Evolutionary conservation across 2,113 vertebrate genomes (phyloP).

Genomic region (Seriola quinqueradiata): DNA sequence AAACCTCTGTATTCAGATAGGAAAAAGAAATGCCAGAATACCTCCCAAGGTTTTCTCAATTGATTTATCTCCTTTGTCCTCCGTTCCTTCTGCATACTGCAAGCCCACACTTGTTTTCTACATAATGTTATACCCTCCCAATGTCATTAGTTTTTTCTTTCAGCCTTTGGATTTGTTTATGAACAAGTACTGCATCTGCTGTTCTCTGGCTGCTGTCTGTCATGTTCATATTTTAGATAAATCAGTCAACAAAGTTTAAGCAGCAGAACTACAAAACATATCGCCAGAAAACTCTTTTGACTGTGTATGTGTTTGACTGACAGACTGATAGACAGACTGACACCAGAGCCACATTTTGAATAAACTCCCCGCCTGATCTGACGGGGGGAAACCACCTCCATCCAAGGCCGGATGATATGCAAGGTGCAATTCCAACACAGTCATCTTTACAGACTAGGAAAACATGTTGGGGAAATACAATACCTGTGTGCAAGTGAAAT

Average conservation of each 20-base stretch:
- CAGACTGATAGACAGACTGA: neutral
- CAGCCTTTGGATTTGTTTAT: neutral
- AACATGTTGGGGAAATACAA: neutral
- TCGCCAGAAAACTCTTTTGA: neutral
- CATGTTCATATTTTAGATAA: constrained; percentile 7
- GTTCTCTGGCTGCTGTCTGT: neutral
- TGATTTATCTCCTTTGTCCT: neutral
- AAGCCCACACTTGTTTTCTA: neutral
- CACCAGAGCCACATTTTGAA: constrained; percentile 21
- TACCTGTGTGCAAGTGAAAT: constrained; percentile 19
- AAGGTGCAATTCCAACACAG: constrained; percentile 11
- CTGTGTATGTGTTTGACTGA: constrained; percentile 15
- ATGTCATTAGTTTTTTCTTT: neutral
- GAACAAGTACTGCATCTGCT: neutral
- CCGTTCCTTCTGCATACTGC: neutral
- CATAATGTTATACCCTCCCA: neutral
- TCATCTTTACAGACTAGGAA: neutral
- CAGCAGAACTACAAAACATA: neutral
- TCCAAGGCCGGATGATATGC: neutral
- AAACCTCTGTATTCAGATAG: neutral
- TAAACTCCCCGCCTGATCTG: constrained; percentile 26
- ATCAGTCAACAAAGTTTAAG: neutral
- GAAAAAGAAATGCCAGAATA: neutral
- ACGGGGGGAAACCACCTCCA: neutral
- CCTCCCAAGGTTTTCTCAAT: neutral